A percentile compares a stretch with the other conserved stretches of the same genome.
Evolutionary conservation across 2,888 invertebrate genomes (phyloP).

Genomic region (Eucriotettix oculatus): DNA sequence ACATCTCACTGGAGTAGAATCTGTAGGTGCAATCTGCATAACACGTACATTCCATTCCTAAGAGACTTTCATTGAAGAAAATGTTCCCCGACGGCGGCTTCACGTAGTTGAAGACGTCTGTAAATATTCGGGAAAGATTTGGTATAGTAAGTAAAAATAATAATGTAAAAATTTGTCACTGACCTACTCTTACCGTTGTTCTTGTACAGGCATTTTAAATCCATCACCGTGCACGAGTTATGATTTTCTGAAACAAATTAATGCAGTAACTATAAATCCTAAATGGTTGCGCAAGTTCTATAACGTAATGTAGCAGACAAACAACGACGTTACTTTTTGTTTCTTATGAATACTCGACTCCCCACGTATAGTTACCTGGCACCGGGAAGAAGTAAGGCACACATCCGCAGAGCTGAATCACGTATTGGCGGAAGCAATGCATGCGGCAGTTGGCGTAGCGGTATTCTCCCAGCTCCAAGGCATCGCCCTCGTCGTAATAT

Average conservation of each 20-base stretch:
- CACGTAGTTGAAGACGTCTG: conserved; percentile 19
- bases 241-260: conserved; percentile 1
- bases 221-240: neutral
- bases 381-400: conserved; percentile 19
- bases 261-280: too few relatives aligned
- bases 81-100: conserved; percentile 13
- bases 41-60: conserved; percentile 19
- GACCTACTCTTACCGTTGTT: conserved; percentile 1
- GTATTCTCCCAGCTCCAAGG: conserved; percentile 16
- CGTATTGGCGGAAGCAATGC: conserved; percentile 18
- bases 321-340: neutral
- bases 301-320: too few relatives aligned
- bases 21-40: conserved; percentile 19
- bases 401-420: conserved; percentile 19
- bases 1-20: conserved; percentile 14
- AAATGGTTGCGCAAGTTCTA: too few relatives aligned
- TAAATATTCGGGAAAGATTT: neutral
- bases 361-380: conserved; percentile 4
- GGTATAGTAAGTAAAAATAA: neutral
- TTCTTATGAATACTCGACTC: neutral
- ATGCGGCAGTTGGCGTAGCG: conserved; percentile 19
- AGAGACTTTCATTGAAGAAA: conserved; percentile 11
- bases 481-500: neutral
- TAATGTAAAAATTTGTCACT: too few relatives aligned
- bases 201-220: neutral